phyloP scores from a whole-genome alignment of 1,140 invertebrate genomes.

The Trichomalopsis sarcophagae region DNA sequence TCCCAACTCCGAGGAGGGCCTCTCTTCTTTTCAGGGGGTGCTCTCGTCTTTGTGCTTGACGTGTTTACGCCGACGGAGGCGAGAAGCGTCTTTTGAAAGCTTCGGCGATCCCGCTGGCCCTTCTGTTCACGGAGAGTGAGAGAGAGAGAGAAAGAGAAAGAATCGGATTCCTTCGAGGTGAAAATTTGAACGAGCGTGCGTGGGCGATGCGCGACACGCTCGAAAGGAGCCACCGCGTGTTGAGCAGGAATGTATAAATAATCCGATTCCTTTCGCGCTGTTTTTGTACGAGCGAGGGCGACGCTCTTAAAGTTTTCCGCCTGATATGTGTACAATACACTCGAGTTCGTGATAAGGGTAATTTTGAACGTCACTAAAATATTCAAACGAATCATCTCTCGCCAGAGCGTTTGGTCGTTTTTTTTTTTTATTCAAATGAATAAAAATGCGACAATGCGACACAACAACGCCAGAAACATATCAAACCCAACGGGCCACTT shows the following conservation, averaged over 20 bases:
- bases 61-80: conserved; percentile 31
- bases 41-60: not conserved
- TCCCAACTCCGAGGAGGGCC: not conserved
- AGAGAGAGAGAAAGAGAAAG: not conserved
- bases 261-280: not conserved
- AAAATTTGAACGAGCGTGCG: not conserved
- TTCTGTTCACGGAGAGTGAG: not conserved
- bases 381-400: not conserved
- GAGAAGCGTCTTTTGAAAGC: conserved; percentile 34
- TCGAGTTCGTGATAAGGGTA: conserved; percentile 11
- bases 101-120: not conserved
- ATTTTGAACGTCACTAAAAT: not conserved
- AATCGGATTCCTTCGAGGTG: not conserved
- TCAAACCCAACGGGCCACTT: not conserved
- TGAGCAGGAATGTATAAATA: conserved; percentile 21
- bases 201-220: not conserved
- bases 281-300: not conserved
- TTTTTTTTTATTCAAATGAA: not conserved
- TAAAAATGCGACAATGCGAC: not conserved
- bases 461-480: not conserved
- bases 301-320: not conserved
- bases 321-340: not conserved
- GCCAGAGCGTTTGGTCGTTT: too few species aligned
- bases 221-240: not conserved
- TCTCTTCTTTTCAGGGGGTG: not conserved